A percentile compares a stretch with the other conserved stretches of the same genome.
phyloP scores from a whole-genome alignment of 2,113 vertebrate genomes.

The Lontra canadensis region DNA sequence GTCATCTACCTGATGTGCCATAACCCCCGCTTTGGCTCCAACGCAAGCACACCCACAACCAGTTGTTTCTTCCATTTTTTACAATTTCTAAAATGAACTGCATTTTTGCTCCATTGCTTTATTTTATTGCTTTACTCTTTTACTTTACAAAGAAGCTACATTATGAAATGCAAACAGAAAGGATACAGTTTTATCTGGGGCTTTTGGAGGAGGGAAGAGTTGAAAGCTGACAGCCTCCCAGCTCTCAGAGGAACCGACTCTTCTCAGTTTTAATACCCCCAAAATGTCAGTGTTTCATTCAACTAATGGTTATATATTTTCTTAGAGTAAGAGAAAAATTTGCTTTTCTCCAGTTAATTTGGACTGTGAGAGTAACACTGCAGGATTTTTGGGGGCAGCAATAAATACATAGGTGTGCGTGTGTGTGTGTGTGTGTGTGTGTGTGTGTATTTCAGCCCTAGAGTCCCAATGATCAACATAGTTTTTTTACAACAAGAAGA shows the following conservation, averaged over 20 bases:
- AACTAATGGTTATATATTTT: neutral
- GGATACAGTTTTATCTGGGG: neutral
- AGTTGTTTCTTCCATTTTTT: neutral
- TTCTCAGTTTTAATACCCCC: neutral
- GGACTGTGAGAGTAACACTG: neutral
- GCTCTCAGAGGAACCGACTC: neutral
- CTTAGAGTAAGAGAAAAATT: neutral
- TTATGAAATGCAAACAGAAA: neutral
- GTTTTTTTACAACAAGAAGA: neutral
- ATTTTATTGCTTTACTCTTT: neutral
- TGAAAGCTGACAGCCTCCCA: neutral
- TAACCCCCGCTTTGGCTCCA: accelerated
- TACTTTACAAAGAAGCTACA: neutral
- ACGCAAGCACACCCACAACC: too few relatives aligned
- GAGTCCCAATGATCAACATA: neutral
- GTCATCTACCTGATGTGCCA: accelerated
- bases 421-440: neutral
- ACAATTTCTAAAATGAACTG: neutral
- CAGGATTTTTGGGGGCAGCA: neutral
- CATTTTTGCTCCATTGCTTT: neutral
- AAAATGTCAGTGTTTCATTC: neutral
- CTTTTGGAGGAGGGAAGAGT: neutral
- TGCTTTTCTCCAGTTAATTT: neutral
- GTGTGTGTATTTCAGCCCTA: neutral
- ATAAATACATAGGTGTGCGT: neutral